phyloP scores from a whole-genome alignment of 2,797 vertebrate species.

The Podargus strigoides region DNA sequence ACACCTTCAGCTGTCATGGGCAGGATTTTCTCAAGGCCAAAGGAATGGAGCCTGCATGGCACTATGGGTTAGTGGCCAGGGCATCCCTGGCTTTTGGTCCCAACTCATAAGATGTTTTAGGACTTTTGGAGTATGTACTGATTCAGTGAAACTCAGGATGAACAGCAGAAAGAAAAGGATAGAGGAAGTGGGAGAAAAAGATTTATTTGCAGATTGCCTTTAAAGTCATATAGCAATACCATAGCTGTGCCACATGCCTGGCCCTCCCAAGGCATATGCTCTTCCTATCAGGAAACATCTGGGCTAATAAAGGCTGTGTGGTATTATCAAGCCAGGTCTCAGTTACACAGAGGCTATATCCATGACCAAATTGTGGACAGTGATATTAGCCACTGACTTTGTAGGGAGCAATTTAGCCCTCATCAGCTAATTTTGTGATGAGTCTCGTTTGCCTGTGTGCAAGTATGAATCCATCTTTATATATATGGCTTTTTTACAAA shows the following conservation, averaged over 20 bases:
- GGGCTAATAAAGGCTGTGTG: neutral
- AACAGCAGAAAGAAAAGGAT: neutral
- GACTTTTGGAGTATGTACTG: neutral
- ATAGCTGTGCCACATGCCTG: neutral
- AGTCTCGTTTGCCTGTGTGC: neutral
- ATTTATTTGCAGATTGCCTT: neutral
- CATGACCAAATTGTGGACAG: neutral
- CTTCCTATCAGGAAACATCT: constrained; percentile 20
- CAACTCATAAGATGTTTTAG: neutral
- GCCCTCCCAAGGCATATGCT: neutral
- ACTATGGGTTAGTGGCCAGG: neutral
- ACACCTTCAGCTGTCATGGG: neutral
- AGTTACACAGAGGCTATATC: neutral
- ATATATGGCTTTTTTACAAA: neutral
- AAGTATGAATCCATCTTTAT: neutral
- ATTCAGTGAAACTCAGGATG: neutral
- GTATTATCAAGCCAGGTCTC: neutral
- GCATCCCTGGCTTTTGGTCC: neutral
- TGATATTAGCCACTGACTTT: neutral
- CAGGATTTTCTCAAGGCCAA: neutral
- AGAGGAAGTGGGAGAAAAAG: neutral
- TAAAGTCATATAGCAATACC: neutral
- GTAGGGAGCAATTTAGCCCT: neutral
- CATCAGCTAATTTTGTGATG: neutral
- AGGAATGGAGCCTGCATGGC: neutral